phyloP scores from a whole-genome alignment of 2,797 vertebrate genomes.

The Hypotaenidia philippensis region DNA sequence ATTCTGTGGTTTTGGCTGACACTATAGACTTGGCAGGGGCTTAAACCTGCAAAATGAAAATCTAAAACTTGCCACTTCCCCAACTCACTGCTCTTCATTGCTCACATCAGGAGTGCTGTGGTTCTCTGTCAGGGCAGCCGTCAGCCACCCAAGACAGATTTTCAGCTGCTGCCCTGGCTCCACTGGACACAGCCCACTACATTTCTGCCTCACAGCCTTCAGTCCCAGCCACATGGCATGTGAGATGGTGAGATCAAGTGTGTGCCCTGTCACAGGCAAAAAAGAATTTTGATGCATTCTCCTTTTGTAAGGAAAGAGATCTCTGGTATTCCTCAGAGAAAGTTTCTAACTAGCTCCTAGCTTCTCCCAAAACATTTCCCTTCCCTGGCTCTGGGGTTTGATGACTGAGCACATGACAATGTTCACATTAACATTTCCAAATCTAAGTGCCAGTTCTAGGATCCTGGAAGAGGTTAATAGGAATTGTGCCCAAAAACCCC shows the following conservation, averaged over 20 bases:
- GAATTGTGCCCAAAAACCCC: not conserved
- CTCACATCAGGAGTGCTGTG: not conserved
- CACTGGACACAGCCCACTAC: accelerated
- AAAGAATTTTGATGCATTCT: not conserved
- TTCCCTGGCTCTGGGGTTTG: not conserved
- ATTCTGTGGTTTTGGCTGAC: constrained; percentile 40
- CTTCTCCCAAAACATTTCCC: not conserved
- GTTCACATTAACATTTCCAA: not conserved
- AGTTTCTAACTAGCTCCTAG: not conserved
- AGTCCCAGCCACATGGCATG: not conserved
- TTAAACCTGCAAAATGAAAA: constrained; percentile 40
- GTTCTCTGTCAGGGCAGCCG: not conserved
- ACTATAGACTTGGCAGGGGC: not conserved
- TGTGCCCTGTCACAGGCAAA: not conserved
- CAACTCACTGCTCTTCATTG: not conserved
- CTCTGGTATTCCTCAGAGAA: not conserved
- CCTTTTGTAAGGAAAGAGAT: not conserved
- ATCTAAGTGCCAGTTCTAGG: not conserved
- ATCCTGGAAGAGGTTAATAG: not conserved
- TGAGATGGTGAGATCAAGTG: not conserved
- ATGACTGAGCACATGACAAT: accelerated
- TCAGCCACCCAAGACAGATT: not conserved
- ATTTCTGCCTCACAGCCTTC: not conserved
- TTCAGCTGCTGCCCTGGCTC: not conserved
- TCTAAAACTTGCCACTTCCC: constrained; percentile 11